These are phyloP conservation scores for Odontothrips loti DNA, from an alignment of 2,888 invertebrate species.

Conservation along the genomic window DNA sequence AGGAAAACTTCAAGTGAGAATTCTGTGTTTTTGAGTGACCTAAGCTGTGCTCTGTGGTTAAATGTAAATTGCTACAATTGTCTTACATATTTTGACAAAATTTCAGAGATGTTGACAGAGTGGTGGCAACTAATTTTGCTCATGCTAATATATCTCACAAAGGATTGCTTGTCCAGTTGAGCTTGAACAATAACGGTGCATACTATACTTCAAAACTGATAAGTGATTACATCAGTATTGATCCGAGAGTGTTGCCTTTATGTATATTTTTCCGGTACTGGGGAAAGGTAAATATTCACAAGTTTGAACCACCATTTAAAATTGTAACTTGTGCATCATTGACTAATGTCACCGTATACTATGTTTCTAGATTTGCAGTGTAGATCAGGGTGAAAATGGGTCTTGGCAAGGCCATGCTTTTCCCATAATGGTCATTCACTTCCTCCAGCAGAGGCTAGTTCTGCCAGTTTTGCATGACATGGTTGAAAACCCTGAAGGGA, in stretches of 20 bases:
- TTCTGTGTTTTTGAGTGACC: background rate
- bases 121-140: slow-evolving; percentile 2
- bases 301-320: background rate
- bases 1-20: background rate
- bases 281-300: slow-evolving; percentile 11
- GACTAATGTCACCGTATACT: background rate
- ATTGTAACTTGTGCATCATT: background rate
- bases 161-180: background rate
- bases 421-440: slow-evolving; percentile 51
- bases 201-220: background rate
- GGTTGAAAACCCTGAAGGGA: slow-evolving; percentile 33
- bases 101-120: background rate
- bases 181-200: slow-evolving; percentile 11
- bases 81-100: background rate
- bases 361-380: slow-evolving; percentile 44
- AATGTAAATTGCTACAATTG: background rate
- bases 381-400: slow-evolving; percentile 49
- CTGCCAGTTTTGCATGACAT: slow-evolving; percentile 46
- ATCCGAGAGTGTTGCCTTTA: background rate
- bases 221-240: slow-evolving; percentile 27
- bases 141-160: background rate
- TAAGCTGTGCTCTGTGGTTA: background rate
- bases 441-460: slow-evolving; percentile 51
- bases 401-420: slow-evolving; percentile 50
- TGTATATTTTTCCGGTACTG: slow-evolving; percentile 26